These are phyloP conservation scores for Xenops minutus DNA, from an alignment of 2,797 vertebrate genomes.

Conservation along the genomic window DNA sequence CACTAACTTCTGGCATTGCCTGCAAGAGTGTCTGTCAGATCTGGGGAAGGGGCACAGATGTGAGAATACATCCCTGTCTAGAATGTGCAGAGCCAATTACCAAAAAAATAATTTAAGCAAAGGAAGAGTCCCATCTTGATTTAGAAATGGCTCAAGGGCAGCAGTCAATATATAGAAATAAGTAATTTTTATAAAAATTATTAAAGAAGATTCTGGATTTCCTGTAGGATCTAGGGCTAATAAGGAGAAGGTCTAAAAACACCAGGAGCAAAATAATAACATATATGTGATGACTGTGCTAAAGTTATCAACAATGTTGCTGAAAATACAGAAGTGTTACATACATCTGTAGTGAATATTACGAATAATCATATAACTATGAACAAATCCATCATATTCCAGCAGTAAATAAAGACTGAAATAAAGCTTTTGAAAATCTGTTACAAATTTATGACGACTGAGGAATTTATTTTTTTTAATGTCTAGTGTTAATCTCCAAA, in stretches of 20 bases:
- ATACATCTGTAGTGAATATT: not conserved
- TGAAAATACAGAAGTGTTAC: not conserved
- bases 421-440: not conserved
- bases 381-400: not conserved
- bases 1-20: not conserved
- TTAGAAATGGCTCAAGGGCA: not conserved
- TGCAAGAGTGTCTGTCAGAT: not conserved
- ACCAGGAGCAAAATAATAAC: not conserved
- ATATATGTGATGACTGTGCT: not conserved
- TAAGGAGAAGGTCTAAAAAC: not conserved
- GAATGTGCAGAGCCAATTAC: not conserved
- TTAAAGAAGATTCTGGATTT: not conserved
- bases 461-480: not conserved
- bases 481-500: not conserved
- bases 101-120: not conserved
- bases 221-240: not conserved
- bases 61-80: not conserved
- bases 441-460: not conserved
- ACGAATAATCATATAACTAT: not conserved
- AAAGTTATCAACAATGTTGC: not conserved
- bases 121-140: not conserved
- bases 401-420: not conserved
- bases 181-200: not conserved
- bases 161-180: not conserved
- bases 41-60: accelerated